phyloP scores from a whole-genome alignment of 2,113 vertebrate genomes.

The Eolophus roseicapilla region DNA sequence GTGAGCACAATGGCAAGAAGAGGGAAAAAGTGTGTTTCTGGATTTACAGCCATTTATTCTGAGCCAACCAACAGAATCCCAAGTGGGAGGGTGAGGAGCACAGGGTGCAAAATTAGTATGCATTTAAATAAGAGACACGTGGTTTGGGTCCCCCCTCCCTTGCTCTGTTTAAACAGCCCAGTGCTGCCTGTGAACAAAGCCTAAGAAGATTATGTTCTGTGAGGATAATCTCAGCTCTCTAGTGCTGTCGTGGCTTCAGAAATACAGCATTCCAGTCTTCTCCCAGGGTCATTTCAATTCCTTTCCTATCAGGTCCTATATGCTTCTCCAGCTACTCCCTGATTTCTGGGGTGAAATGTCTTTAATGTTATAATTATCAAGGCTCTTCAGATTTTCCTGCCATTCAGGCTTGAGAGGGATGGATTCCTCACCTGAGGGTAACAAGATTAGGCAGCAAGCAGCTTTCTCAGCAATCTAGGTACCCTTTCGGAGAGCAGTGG shows the following conservation, averaged over 20 bases:
- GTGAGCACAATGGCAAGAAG: background rate
- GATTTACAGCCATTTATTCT: conserved; percentile 7
- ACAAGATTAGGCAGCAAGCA: background rate
- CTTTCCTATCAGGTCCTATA: background rate
- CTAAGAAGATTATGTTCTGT: conserved; percentile 56
- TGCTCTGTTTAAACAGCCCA: conserved; percentile 47
- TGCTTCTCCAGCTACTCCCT: background rate
- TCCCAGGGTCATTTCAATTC: conserved; percentile 15
- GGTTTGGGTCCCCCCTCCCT: background rate
- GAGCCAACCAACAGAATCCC: background rate
- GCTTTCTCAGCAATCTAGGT: background rate
- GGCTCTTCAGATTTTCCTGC: background rate
- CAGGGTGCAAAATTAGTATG: conserved; percentile 24
- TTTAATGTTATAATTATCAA: conserved; percentile 41
- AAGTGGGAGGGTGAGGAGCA: conserved; percentile 12
- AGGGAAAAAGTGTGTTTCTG: background rate
- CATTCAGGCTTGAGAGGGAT: background rate
- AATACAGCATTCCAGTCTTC: conserved; percentile 49
- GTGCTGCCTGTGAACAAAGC: conserved; percentile 42
- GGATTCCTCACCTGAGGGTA: background rate
- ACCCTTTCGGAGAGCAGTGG: background rate
- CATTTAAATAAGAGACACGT: conserved; percentile 36
- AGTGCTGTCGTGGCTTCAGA: conserved; percentile 41
- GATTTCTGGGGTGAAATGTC: conserved; percentile 1
- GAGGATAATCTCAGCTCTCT: conserved; percentile 58